These are phyloP conservation scores for Mesorhabditis belari DNA, from an alignment of 2,888 invertebrate genomes.

Conservation along the genomic window DNA sequence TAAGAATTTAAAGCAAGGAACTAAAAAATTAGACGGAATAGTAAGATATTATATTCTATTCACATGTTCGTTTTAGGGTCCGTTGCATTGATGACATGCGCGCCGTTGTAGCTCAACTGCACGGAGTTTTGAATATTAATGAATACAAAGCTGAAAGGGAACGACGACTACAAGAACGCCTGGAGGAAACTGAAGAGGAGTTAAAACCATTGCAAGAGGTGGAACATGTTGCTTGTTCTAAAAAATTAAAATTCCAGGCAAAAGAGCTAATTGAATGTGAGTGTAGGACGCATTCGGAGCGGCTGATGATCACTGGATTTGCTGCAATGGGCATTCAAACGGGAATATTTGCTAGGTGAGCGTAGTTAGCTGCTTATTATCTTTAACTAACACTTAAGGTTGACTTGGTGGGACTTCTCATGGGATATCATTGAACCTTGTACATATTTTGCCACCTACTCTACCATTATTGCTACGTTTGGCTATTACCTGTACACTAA, in stretches of 20 bases:
- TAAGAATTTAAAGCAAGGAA: not conserved
- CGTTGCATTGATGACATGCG: constrained; percentile 26
- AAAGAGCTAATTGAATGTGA: constrained; percentile 41
- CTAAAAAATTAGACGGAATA: not conserved
- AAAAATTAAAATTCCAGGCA: constrained; percentile 16
- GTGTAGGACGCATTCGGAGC: constrained; percentile 52
- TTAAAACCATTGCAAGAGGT: constrained; percentile 58
- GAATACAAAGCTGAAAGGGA: constrained; percentile 76
- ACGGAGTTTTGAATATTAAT: constrained; percentile 82
- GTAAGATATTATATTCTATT: not conserved
- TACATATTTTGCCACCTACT: constrained; percentile 91
- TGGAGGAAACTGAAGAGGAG: constrained; percentile 76
- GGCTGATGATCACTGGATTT: constrained; percentile 72
- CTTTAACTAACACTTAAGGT: constrained; percentile 61
- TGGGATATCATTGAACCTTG: constrained; percentile 97
- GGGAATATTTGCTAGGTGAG: constrained; percentile 8
- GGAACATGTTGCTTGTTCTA: not conserved
- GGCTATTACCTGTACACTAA: constrained; percentile 91
- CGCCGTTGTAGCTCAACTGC: constrained; percentile 71
- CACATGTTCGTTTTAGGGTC: constrained; percentile 13
- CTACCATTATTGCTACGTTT: constrained; percentile 86
- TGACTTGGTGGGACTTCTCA: constrained; percentile 99
- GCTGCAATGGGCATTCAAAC: constrained; percentile 84
- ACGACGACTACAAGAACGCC: constrained; percentile 67
- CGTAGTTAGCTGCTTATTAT: not conserved